A percentile compares a stretch with the other conserved stretches of the same genome.
phyloP scores from a whole-genome alignment of 1,140 invertebrate species.

The Drosophila seguyi region DNA sequence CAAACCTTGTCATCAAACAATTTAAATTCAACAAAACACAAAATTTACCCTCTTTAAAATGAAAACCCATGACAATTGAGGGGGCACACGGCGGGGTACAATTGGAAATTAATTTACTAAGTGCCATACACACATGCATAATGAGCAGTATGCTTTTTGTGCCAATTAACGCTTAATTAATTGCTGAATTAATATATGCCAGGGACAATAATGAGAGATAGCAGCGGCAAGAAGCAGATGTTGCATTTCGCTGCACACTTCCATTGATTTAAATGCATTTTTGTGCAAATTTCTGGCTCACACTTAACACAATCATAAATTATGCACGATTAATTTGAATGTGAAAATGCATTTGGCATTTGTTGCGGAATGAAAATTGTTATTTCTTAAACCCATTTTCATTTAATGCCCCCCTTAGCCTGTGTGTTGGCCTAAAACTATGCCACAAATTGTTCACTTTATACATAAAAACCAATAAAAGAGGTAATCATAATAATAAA shows the following conservation, averaged over 20 bases:
- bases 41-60: slow-evolving; percentile 12
- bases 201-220: slow-evolving; percentile 17
- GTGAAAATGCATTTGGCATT: slow-evolving; percentile 36
- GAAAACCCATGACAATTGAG: slow-evolving; percentile 3
- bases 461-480: slow-evolving; percentile 1
- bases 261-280: slow-evolving; percentile 77
- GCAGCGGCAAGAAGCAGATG: slow-evolving; percentile 47
- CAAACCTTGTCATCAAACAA: slow-evolving; percentile 1
- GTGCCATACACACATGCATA: slow-evolving; percentile 63
- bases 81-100: slow-evolving; percentile 11
- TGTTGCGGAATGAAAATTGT: slow-evolving; percentile 1
- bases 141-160: slow-evolving; percentile 71
- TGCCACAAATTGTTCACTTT: slow-evolving; percentile 8
- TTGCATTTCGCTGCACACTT: slow-evolving; percentile 46
- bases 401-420: neutral
- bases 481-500: slow-evolving; percentile 1
- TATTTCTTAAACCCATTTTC: neutral
- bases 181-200: slow-evolving; percentile 69
- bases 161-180: slow-evolving; percentile 80
- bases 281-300: slow-evolving; percentile 61
- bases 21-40: neutral
- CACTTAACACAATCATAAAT: slow-evolving; percentile 33
- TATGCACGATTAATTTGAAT: slow-evolving; percentile 39
- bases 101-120: slow-evolving; percentile 56
- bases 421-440: too few relatives aligned